Base-by-base conservation (phyloP, 2,113 vertebrate genomes). In the Ceyx melanurus region DNA sequence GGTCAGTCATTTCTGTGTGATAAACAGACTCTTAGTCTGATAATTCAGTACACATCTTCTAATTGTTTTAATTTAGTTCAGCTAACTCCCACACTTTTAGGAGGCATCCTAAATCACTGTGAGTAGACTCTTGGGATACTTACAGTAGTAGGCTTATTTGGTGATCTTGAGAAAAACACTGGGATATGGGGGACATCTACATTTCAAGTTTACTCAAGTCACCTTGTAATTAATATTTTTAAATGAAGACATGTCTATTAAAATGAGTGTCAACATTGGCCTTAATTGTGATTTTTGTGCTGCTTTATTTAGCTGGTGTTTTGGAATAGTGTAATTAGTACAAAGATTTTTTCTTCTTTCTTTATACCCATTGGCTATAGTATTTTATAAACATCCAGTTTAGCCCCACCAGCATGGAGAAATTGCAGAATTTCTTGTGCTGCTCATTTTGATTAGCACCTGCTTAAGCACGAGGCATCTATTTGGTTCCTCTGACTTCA, bases 31-130 rank as follows among this genome's bases (percentile, higher is more conserved):
- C 73, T 54, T 31, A 31, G 43, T 71, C 77, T 88, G 45, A 50
- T 40, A 73, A 81, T 79, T 54, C 50, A 48, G 42, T 70, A 77
- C 22, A 9, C 13, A 57, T 48, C 79, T 79, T 90, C 77, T 12
- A 93, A 88, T 77, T 88, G 82, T 80, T 93, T 89, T 66, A 76
- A 85, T 92, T 94, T 82, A 86, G 60, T 77, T 89, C 79, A 77
- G 54, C 37, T 78, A 37, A 73, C 64, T 92, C 61, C n/a, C 9
- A 6, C 3, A 4, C 5, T 5, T 66, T 80, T 88, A 43, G 15
- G 50, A 68, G 42, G 21, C 26, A 37, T 45, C 50, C 26, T 29
- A 60, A 77, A 88, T 81, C 15, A 71, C 43, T 80, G 9, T 16
- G 51, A 56, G 45, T 31, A 67, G 53, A 56, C 46, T 33, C 12